phyloP scores from a whole-genome alignment of 2,113 vertebrate genomes.

The Spilogale gracilis region DNA sequence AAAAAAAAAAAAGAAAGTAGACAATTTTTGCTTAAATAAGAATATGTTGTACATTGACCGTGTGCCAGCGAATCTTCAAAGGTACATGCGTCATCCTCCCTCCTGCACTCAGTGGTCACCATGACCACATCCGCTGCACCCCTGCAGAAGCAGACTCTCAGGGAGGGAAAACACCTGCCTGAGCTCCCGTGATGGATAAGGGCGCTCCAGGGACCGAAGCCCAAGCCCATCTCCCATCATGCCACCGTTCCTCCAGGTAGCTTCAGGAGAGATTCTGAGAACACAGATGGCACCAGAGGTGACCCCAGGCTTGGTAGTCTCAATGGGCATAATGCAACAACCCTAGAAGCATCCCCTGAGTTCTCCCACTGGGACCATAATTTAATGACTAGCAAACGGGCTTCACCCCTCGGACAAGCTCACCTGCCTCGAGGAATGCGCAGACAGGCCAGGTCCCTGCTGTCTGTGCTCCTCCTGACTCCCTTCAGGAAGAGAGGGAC shows the following conservation, averaged over 20 bases:
- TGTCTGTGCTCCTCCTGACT: neutral
- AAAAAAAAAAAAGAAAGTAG: too few species aligned
- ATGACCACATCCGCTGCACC: fast-evolving
- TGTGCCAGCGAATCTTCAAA: neutral
- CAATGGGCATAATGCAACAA: fast-evolving
- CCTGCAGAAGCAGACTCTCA: neutral
- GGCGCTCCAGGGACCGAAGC: neutral
- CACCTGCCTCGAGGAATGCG: neutral
- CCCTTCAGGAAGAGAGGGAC: neutral
- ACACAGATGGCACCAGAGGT: neutral
- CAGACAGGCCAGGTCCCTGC: fast-evolving
- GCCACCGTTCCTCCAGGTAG: neutral
- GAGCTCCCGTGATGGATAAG: neutral
- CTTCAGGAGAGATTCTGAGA: neutral
- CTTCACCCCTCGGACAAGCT: neutral
- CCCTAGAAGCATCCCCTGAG: neutral
- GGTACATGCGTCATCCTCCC: fast-evolving
- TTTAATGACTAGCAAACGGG: too few species aligned
- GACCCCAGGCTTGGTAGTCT: neutral
- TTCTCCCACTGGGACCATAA: neutral
- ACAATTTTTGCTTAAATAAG: neutral
- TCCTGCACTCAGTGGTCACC: fast-evolving
- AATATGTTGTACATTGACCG: neutral
- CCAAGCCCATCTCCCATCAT: neutral
- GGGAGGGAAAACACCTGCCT: neutral